phyloP scores from a whole-genome alignment of 2,113 vertebrate genomes.

The Chiloscyllium plagiosum region DNA sequence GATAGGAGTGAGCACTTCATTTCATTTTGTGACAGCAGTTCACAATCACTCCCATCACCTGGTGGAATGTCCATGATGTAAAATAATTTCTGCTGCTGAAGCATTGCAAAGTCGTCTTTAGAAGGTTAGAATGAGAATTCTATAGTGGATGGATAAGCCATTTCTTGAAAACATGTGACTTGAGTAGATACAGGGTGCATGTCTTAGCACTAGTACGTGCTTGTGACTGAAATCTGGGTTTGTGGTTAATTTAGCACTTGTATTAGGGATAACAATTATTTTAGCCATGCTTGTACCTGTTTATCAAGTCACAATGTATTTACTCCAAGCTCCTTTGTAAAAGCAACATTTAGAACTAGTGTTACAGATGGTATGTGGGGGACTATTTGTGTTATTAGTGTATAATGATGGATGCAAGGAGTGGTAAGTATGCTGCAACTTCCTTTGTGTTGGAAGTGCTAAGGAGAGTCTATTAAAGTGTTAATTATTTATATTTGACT shows the following conservation, averaged over 20 bases:
- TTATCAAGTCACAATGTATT: slow-evolving; percentile 25
- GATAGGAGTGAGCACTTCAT: background rate
- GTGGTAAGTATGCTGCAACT: slow-evolving; percentile 19
- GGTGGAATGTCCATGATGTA: background rate
- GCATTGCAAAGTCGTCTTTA: background rate
- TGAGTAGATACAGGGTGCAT: no score
- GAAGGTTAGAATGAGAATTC: background rate
- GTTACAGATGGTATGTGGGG: background rate
- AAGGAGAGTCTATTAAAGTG: background rate
- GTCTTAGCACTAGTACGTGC: no score
- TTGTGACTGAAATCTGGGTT: background rate
- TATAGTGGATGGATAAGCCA: background rate
- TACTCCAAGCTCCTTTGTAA: background rate
- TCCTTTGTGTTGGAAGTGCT: background rate
- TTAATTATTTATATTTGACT: slow-evolving; percentile 2
- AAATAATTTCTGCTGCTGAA: background rate
- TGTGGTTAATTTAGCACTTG: background rate
- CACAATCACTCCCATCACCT: background rate
- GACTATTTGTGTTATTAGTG: background rate
- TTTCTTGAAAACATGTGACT: background rate
- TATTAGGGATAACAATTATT: background rate
- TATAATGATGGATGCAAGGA: background rate
- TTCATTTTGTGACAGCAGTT: background rate
- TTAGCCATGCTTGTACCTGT: background rate
- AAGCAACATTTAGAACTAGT: background rate